These are phyloP conservation scores for Crocuta crocuta DNA, from an alignment of 2,113 vertebrate species.

Conservation along the genomic window DNA sequence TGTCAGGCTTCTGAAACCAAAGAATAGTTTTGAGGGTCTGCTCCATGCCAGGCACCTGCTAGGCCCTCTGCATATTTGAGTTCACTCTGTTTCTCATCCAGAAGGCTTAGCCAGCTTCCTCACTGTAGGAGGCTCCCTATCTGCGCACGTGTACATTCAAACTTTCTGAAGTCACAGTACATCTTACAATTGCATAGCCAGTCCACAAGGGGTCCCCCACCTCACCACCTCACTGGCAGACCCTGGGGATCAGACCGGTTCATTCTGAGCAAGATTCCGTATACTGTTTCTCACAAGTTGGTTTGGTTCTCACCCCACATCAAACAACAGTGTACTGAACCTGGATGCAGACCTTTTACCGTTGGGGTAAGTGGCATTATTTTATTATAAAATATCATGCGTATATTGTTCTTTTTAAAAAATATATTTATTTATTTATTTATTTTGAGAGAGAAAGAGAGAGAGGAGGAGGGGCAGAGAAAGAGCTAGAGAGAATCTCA, in stretches of 20 bases:
- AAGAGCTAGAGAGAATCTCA: too few relatives aligned
- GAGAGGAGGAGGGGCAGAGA: too few relatives aligned
- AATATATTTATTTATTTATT: too few relatives aligned
- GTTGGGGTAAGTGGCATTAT: not conserved
- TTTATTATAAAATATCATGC: not conserved
- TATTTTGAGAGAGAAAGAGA: too few relatives aligned
- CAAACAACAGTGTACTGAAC: not conserved
- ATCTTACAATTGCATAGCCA: not conserved
- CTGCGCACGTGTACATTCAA: not conserved
- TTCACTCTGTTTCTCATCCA: not conserved
- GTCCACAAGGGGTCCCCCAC: not conserved
- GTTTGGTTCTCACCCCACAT: not conserved
- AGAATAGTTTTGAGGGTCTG: not conserved
- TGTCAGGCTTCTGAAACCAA: not conserved
- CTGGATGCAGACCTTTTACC: not conserved
- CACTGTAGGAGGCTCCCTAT: fast-evolving
- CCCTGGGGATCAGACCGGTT: not conserved
- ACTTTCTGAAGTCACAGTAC: not conserved
- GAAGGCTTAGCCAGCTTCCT: not conserved
- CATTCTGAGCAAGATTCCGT: not conserved
- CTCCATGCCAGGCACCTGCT: not conserved
- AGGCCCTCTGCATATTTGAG: not conserved
- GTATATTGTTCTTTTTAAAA: not conserved
- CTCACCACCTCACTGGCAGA: not conserved
- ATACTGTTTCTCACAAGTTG: not conserved